Evolutionary conservation across 2,888 invertebrate genomes (phyloP), one percentile per base, ranked within the genome.

Genomic region (Hipparchia semele): DNA sequence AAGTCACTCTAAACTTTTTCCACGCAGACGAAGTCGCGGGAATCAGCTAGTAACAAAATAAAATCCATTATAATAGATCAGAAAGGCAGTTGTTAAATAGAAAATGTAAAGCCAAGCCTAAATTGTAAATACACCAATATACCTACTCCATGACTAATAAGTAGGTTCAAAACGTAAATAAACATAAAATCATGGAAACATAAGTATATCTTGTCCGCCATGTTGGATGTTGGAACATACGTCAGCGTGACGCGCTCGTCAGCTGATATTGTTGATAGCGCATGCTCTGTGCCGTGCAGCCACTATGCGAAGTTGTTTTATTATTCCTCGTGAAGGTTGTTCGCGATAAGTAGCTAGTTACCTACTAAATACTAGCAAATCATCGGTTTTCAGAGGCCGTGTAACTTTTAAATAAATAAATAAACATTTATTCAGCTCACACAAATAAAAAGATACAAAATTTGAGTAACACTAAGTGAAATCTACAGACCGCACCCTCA

Each of bases 241-340:
- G 87, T 88, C 87, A 86, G 83, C 77, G 80, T 90, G 91, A 92
- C 91, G 91, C 80, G 80, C 69, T 76, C 82, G 83, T 88, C 90
- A 90, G 90, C 87, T 90, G 90, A 89, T 89, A 86, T 68, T 76
- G 83, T 83, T 82, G 80, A 81, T 58, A 54, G 45, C 49, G 64
- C 54, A 54, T 66, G 39, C 53, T 6, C 33, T 45, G 39, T n/a
- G 3, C 12, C 54, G 39, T 9, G 45, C 39, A n/a, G 49, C 61
- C 9, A 49, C 49, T 51, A 23, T 51, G 64, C 49, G 10, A 51
- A 64, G 49, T 64, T 64, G 49, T 64, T 75, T 72, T 62, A 73
- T 76, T 74, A 76, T 78, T 78, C 72, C 71, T 73, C 69, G 62
- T 61, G 75, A 79, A 77, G 76, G 74, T 75, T 73, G 67, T 56